Percentiles rank a stretch among this genome's conserved stretches.
These are phyloP conservation scores for Gandaritis pyraliata DNA, from an alignment of 2,888 invertebrate species.

Conservation along the genomic window DNA sequence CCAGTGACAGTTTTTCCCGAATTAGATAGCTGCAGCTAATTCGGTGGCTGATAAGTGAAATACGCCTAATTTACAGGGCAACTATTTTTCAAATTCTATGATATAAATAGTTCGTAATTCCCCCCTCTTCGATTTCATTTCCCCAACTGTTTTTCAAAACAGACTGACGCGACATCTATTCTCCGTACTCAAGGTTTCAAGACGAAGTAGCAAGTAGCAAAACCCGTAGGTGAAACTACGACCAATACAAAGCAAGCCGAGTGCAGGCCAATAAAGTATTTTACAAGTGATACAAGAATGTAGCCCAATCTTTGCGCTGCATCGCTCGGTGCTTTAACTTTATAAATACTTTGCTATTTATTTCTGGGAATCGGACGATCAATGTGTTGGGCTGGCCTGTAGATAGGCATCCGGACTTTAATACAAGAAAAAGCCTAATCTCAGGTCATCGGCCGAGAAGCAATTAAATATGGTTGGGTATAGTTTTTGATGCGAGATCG, in stretches of 20 bases:
- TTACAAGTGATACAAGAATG: conserved; percentile 83
- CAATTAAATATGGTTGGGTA: conserved; percentile 41
- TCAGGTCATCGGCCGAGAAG: conserved; percentile 41
- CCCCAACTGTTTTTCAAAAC: not conserved
- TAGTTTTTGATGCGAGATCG: conserved; percentile 12
- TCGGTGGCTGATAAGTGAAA: too few species aligned
- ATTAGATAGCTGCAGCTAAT: too few species aligned
- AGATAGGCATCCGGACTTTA: conserved; percentile 44
- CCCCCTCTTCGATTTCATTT: too few species aligned
- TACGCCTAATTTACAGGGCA: too few species aligned
- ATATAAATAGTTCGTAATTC: too few species aligned
- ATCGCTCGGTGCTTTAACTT: conserved; percentile 77
- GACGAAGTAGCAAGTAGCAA: not conserved
- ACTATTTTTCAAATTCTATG: too few species aligned
- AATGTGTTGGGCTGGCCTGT: conserved; percentile 51
- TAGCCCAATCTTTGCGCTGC: conserved; percentile 71
- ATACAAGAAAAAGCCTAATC: conserved; percentile 47
- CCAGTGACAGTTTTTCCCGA: too few species aligned
- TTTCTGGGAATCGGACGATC: conserved; percentile 82
- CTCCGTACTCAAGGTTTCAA: not conserved
- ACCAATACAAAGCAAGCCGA: conserved; percentile 51
- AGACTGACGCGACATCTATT: not conserved
- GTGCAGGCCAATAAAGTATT: conserved; percentile 79
- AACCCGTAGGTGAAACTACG: conserved; percentile 1
- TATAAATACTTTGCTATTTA: conserved; percentile 83